Evolutionary conservation across 2,888 invertebrate species (phyloP).

Genomic region (Lysandra bellargus): DNA sequence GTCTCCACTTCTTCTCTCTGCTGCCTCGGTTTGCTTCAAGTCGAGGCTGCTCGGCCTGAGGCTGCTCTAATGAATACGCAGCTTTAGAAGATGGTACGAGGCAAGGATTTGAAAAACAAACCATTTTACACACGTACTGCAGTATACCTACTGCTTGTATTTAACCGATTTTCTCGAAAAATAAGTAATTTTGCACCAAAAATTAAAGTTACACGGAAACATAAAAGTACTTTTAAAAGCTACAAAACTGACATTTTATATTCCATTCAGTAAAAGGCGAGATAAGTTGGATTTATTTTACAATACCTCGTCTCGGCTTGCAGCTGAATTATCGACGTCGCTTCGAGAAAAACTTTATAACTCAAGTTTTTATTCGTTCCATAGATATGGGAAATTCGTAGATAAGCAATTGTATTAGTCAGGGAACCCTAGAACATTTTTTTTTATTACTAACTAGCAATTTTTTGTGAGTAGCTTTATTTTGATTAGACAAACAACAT

Average conservation of each 20-base stretch:
- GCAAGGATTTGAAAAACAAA: too few relatives aligned
- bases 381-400: background rate
- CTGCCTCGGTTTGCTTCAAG: too few relatives aligned
- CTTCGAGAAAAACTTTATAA: slow-evolving; percentile 1
- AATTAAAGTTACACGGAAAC: background rate
- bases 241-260: background rate
- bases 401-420: background rate
- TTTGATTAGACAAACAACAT: too few relatives aligned
- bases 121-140: too few relatives aligned
- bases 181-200: background rate
- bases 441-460: too few relatives aligned
- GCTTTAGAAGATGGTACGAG: too few relatives aligned
- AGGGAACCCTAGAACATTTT: too few relatives aligned
- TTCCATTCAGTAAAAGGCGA: background rate
- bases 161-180: background rate
- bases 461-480: too few relatives aligned
- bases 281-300: slow-evolving; percentile 19
- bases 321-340: slow-evolving; percentile 3
- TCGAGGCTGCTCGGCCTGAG: too few relatives aligned
- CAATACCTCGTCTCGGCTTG: background rate
- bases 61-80: too few relatives aligned
- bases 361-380: background rate
- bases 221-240: background rate
- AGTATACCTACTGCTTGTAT: background rate
- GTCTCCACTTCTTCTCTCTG: too few relatives aligned